These are phyloP conservation scores for Siniperca scherzeri DNA, from an alignment of 2,797 vertebrate species.

Conservation along the genomic window DNA sequence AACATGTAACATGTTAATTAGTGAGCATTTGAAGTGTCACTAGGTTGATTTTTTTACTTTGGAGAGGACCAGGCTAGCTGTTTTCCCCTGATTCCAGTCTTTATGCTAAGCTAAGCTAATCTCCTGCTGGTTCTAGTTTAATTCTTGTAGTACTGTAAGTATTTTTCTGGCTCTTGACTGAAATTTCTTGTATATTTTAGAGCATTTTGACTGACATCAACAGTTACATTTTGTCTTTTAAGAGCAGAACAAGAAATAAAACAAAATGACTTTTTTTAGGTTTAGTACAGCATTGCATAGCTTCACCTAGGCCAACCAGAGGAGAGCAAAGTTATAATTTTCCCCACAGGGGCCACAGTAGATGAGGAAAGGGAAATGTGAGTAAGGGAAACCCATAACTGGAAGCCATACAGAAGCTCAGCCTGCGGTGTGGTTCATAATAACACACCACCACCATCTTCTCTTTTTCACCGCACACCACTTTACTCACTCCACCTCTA, in stretches of 20 bases:
- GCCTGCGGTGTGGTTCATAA: constrained; percentile 24
- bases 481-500: constrained; percentile 26
- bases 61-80: neutral
- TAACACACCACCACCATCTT: constrained; percentile 38
- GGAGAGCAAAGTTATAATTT: constrained; percentile 15
- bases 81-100: neutral
- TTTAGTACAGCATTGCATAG: neutral
- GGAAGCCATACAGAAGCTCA: constrained; percentile 26
- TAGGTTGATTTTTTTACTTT: neutral
- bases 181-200: neutral
- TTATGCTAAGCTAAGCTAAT: constrained; percentile 18
- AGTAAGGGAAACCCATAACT: constrained; percentile 55
- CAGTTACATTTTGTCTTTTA: neutral
- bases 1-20: neutral
- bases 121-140: neutral
- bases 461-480: constrained; percentile 17
- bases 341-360: constrained; percentile 27
- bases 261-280: neutral
- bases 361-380: constrained; percentile 51
- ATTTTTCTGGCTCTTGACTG: neutral
- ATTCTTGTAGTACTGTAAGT: neutral
- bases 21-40: neutral
- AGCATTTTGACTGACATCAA: neutral
- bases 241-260: neutral
- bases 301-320: neutral